Evolutionary conservation across 2,113 vertebrate species (phyloP), one percentile per base, ranked within the genome.

Genomic region (Oreochromis spilurus): DNA sequence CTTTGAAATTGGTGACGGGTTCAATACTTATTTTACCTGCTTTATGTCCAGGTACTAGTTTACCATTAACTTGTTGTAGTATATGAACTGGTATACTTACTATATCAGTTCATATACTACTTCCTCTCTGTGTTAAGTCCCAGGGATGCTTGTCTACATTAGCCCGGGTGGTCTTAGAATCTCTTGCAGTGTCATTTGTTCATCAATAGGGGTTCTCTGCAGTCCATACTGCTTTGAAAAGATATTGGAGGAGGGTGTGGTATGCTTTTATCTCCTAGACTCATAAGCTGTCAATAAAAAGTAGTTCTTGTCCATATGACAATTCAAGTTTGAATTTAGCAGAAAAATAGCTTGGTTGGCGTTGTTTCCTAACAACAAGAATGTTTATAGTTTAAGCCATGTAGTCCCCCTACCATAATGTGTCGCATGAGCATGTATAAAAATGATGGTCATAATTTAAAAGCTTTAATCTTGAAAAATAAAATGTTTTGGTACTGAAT

Each of bases 281-380:
- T 38, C 34, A n/a, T 38, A 13, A 65, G 60, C 10, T 65, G 34
- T 38, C 60, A 65, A 34, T 65, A 38, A 38, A 65, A 65, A 38
- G 34, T 21, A 11, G 34, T 38, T 65, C 34, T 38, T 65, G 60
- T 65, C 60, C 38, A 38, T 65, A 36, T 65, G 34, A 65, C 6
- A 65, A 65, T 65, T 13, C 19, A 65, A 21, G 34, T 65, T 65
- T 65, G 60, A 38, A 65, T 65, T 38, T 65, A 65, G 60, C 60
- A 65, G 60, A 38, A 65, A 38, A 21, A 21, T 38, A 65, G 10
- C 60, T 65, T 65, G 10, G 34, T n/a, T n/a, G 4, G 60, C n/a
- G 34, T 3, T 65, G 34, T n/a, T 38, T 4, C 10, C 19, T 13
- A 65, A 65, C 60, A 13, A 21, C 10, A 65, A 65, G 1, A 65